Percentiles rank a stretch among this genome's conserved stretches.
Conservation (phyloP, 2,888 invertebrate species). For the Agriopis aurantiaria region DNA sequence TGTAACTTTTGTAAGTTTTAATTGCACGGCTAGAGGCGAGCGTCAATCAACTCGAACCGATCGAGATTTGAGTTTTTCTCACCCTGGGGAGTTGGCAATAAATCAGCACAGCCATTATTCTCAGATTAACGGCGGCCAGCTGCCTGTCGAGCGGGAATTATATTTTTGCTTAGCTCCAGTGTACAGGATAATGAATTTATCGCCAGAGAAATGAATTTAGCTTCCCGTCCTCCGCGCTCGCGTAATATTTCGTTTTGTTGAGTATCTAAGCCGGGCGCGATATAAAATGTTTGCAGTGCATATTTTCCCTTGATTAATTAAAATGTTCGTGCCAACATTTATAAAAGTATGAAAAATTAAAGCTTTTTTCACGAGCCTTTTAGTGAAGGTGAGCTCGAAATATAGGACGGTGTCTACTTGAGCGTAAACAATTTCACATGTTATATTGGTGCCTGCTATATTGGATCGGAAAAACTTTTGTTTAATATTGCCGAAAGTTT, state of each 20-base stretch:
- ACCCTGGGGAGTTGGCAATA: constrained; percentile 38
- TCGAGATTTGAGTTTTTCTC: constrained; percentile 45
- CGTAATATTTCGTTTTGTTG: constrained; percentile 46
- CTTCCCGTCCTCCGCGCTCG: constrained; percentile 31
- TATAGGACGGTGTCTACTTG: background rate
- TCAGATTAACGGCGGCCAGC: constrained; percentile 49
- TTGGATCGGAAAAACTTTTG: constrained; percentile 18
- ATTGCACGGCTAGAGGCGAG: constrained; percentile 69
- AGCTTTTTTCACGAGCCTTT: constrained; percentile 9
- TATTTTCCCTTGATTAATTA: constrained; percentile 40
- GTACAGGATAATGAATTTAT: constrained; percentile 50
- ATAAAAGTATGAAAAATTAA: constrained; percentile 18
- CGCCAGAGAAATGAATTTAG: constrained; percentile 43
- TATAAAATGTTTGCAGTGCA: constrained; percentile 39
- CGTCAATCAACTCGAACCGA: constrained; percentile 68
- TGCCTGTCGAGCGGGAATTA: constrained; percentile 46
- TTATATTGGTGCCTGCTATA: constrained; percentile 9
- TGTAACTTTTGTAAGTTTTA: constrained; percentile 80
- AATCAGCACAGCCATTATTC: constrained; percentile 48
- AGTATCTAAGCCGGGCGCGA: constrained; percentile 39
- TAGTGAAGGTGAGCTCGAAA: background rate
- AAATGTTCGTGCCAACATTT: constrained; percentile 32
- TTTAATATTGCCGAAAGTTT: constrained; percentile 12
- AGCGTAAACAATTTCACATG: background rate
- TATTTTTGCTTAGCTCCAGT: constrained; percentile 45